phyloP scores from a whole-genome alignment of 2,113 vertebrate species.

The Gallinago jamesoni region DNA sequence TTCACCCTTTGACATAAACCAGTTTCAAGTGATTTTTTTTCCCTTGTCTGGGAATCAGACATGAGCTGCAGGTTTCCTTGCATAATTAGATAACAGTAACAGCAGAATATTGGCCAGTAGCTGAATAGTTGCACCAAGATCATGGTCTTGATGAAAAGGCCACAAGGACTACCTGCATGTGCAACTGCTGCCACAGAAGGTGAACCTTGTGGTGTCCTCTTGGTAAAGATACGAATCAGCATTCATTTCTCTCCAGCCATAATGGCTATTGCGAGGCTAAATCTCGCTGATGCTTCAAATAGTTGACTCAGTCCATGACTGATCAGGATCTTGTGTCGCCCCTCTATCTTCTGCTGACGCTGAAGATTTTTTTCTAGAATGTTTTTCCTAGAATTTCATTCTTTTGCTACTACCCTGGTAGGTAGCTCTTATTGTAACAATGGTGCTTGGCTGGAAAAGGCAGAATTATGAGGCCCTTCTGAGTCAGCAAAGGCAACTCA shows the following conservation, averaged over 20 bases:
- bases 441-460: not conserved
- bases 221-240: not conserved
- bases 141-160: not conserved
- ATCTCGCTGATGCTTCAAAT: not conserved
- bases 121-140: not conserved
- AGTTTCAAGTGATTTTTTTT: not conserved
- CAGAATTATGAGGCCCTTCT: not conserved
- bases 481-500: slow-evolving; percentile 16
- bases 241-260: not conserved
- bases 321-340: not conserved
- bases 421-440: not conserved
- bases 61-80: slow-evolving; percentile 1
- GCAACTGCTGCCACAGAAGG: not conserved
- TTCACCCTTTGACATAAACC: slow-evolving; percentile 31
- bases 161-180: not conserved
- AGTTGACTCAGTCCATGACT: not conserved
- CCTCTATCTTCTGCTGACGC: not conserved
- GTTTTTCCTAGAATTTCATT: not conserved
- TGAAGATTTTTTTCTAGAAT: not conserved
- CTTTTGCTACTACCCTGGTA: not conserved
- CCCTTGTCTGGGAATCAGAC: not conserved
- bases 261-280: not conserved
- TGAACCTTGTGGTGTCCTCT: not conserved
- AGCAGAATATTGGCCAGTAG: not conserved
- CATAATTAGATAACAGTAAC: not conserved